A percentile compares a stretch with the other conserved stretches of the same genome.
These are phyloP conservation scores for Camponotus fellah DNA, from an alignment of 2,888 invertebrate genomes.

Conservation along the genomic window DNA sequence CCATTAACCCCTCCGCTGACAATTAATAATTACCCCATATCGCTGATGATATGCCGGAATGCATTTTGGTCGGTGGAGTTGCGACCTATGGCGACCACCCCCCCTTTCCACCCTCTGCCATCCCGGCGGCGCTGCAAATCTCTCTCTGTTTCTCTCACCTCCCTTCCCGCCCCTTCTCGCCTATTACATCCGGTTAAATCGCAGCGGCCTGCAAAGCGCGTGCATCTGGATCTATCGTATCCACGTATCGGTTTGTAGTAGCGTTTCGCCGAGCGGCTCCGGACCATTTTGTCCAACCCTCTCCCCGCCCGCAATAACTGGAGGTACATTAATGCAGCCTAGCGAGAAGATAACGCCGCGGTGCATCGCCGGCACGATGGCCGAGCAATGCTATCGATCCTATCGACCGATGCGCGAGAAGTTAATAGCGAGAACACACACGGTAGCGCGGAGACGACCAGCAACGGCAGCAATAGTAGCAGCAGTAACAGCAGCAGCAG, in stretches of 20 bases:
- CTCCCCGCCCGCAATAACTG: constrained; percentile 77
- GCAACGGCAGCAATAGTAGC: constrained; percentile 33
- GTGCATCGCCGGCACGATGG: constrained; percentile 68
- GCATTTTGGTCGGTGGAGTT: constrained; percentile 71
- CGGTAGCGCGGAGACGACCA: constrained; percentile 52
- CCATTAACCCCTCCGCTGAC: constrained; percentile 78
- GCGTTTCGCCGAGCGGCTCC: constrained; percentile 59
- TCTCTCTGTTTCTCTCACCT: background rate
- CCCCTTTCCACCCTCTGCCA: background rate
- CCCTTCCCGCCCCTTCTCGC: background rate
- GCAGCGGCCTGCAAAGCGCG: constrained; percentile 46
- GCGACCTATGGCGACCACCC: constrained; percentile 38
- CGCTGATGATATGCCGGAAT: constrained; percentile 78
- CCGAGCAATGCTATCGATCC: constrained; percentile 75
- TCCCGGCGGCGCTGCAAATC: background rate
- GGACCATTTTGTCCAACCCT: constrained; percentile 78
- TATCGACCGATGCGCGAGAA: constrained; percentile 75
- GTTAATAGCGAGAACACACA: constrained; percentile 73
- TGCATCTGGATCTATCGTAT: constrained; percentile 51
- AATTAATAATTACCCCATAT: constrained; percentile 82
- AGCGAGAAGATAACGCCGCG: constrained; percentile 81
- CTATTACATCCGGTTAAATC: constrained; percentile 29
- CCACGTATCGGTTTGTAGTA: constrained; percentile 45
- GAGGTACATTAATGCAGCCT: constrained; percentile 82
- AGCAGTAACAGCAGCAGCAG: constrained; percentile 28